Conservation (phyloP, 2,113 vertebrate species). For the Rhinolophus sinicus region DNA sequence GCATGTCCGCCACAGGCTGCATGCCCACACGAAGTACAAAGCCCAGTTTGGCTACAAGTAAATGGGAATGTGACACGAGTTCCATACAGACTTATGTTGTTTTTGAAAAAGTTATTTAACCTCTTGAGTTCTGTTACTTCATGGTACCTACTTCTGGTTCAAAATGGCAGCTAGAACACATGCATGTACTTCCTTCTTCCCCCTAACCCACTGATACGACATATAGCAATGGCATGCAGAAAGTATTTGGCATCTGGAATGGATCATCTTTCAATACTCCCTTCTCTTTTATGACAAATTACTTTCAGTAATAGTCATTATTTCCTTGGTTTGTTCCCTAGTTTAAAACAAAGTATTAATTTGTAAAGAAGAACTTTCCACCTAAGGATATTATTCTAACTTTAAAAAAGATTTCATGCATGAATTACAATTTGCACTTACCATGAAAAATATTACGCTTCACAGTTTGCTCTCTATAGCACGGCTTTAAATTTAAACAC, state of each 20-base stretch:
- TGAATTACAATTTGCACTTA: neutral
- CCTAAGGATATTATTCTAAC: neutral
- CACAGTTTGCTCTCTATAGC: neutral
- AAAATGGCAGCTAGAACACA: neutral
- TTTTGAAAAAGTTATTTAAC: neutral
- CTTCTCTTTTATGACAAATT: conserved; percentile 5
- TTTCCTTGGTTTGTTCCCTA: neutral
- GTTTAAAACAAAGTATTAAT: conserved; percentile 21
- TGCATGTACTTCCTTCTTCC: neutral
- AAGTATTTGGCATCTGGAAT: neutral
- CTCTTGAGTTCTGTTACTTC: neutral
- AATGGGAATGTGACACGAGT: rapidly evolving
- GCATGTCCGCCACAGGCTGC: too few species aligned
- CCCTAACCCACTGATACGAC: neutral
- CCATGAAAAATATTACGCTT: neutral
- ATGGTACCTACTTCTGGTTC: neutral
- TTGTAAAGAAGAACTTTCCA: neutral
- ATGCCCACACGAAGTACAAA: neutral
- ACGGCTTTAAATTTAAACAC: conserved; percentile 23
- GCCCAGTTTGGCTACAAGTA: neutral
- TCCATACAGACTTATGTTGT: neutral
- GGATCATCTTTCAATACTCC: neutral
- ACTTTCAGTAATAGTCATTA: neutral
- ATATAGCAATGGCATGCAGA: neutral
- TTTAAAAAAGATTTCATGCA: conserved; percentile 8